Percentiles rank a stretch among this genome's conserved stretches.
These are phyloP conservation scores for Gastrophryne carolinensis DNA, from an alignment of 2,797 vertebrate genomes.

Conservation along the genomic window DNA sequence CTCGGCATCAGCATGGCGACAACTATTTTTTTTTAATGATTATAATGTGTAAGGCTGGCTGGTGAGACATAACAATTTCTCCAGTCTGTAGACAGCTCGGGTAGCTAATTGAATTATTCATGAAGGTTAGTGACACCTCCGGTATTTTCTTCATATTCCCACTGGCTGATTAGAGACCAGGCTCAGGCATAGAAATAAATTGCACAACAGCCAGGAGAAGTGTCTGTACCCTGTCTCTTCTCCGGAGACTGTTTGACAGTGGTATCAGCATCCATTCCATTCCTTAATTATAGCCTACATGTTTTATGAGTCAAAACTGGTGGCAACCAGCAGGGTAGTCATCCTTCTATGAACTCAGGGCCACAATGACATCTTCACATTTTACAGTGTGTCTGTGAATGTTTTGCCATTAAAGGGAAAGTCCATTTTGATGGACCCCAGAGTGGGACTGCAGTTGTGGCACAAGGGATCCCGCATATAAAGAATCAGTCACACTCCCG, in stretches of 20 bases:
- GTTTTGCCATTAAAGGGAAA: too few species aligned
- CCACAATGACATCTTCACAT: too few species aligned
- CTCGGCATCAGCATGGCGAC: background rate
- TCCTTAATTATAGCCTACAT: background rate
- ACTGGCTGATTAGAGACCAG: conserved; percentile 1
- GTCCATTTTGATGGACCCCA: too few species aligned
- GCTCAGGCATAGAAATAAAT: background rate
- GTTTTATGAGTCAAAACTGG: too few species aligned
- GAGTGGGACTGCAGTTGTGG: too few species aligned
- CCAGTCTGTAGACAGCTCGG: background rate
- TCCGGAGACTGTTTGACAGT: background rate
- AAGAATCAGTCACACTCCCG: too few species aligned
- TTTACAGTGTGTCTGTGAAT: too few species aligned
- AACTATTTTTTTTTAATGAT: conserved; percentile 7
- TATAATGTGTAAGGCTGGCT: conserved; percentile 3
- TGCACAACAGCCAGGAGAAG: background rate
- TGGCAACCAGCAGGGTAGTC: too few species aligned
- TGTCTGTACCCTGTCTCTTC: background rate
- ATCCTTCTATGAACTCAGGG: too few species aligned
- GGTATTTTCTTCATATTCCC: background rate
- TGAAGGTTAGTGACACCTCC: conserved; percentile 13
- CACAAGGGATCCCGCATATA: too few species aligned
- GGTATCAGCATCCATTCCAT: background rate
- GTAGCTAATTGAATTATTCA: conserved; percentile 24
- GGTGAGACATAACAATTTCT: conserved; percentile 12